Evolutionary conservation across 2,797 vertebrate species (phyloP), one percentile per base, ranked within the genome.

Genomic region (Acanthurus lineatus): DNA sequence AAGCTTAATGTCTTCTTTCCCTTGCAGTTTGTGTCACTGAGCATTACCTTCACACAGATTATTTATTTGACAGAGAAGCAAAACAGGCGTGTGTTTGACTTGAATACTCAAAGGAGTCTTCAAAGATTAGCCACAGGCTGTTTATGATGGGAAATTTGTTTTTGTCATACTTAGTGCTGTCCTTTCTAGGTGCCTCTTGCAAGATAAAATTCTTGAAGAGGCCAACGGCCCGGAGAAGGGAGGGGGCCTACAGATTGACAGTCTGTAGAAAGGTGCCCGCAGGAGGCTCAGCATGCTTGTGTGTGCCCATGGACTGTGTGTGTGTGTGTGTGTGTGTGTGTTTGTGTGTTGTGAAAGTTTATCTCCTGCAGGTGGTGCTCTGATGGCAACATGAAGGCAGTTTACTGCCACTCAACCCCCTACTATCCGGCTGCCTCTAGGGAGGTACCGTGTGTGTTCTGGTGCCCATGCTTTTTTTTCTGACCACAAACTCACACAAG

Each of bases 281-380:
- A 81, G 85, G 81, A 86, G 66, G 66, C 81, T 77, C 75, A 77
- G 78, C 61, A 22, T 86, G 82, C 68, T 49, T 78, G 66, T 77
- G 56, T 77, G 38, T 44, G 25, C 54, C 15, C 47, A 40, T 1
- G 17, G 68, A 6, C 35, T 20, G 57, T 20, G 40, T 58, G 63
- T 67, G 45, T 22, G n/a, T 61, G 72, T 25, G 54, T n/a, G 44
- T 17, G 42, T 47, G 72, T 69, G 59, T 83, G 57, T 61, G 2
- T 38, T 48, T 79, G 59, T 81, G 69, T 85, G 69, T 64, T 77
- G 64, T 77, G 47, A 69, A 80, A 67, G 73, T 72, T 82, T 69
- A 69, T 44, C 76, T 85, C 84, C 86, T 91, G 89, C 90, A 93
- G 88, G 85, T 91, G 83, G 82, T 88, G 83, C 80, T 90, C 86